A percentile compares a stretch with the other conserved stretches of the same genome.
Evolutionary conservation across 2,888 invertebrate genomes (phyloP).

Genomic region (Podabrus alpinus): DNA sequence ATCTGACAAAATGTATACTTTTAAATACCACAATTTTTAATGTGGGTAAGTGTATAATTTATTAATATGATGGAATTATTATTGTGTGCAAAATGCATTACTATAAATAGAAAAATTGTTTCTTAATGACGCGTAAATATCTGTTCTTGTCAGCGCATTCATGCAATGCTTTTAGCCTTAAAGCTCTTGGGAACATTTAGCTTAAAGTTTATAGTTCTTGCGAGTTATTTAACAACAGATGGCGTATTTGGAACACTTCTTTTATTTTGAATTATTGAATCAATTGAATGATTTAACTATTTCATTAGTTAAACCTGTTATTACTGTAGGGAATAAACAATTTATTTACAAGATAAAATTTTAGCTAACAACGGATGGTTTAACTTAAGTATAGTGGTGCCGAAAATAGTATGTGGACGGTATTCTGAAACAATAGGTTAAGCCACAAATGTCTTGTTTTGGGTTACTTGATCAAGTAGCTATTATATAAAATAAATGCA

Average conservation of each 20-base stretch:
- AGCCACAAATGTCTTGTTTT: too few relatives aligned
- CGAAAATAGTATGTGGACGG: too few relatives aligned
- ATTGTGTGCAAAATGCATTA: not conserved
- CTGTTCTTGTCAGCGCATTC: not conserved
- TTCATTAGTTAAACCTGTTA: not conserved
- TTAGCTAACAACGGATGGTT: not conserved
- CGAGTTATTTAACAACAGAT: slow-evolving; percentile 7
- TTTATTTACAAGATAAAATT: not conserved
- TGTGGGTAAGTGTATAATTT: not conserved
- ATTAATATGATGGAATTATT: not conserved
- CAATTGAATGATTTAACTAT: not conserved
- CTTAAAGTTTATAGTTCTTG: slow-evolving; percentile 9
- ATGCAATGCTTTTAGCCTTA: slow-evolving; percentile 14
- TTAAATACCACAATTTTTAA: not conserved
- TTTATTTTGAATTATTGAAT: not conserved
- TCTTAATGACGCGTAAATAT: not conserved
- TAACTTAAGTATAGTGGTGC: too few relatives aligned
- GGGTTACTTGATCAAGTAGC: too few relatives aligned
- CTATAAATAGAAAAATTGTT: not conserved
- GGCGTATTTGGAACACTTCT: not conserved
- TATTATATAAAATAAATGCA: too few relatives aligned
- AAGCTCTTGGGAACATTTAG: slow-evolving; percentile 14
- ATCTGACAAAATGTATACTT: not conserved
- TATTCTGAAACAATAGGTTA: too few relatives aligned
- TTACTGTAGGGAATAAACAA: not conserved